phyloP scores from a whole-genome alignment of 2,888 invertebrate species.

The Spilosoma lubricipeda region DNA sequence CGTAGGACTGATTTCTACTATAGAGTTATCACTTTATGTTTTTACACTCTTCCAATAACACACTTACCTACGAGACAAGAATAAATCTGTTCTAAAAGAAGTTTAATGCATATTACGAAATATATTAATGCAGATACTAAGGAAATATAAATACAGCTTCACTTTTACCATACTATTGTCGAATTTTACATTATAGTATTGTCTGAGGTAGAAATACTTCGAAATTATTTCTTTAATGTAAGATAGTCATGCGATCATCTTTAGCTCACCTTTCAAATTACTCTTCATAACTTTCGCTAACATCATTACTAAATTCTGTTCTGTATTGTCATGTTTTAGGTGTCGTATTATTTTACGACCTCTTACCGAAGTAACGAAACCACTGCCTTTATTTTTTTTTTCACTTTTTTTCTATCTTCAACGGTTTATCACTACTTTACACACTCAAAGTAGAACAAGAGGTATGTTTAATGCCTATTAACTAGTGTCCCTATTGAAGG shows the following conservation, averaged over 20 bases:
- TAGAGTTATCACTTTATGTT: background rate
- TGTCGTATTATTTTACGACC: background rate
- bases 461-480: background rate
- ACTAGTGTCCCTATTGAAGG: constrained; percentile 20
- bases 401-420: background rate
- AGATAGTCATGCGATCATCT: background rate
- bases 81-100: background rate
- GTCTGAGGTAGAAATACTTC: too few relatives aligned
- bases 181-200: too few relatives aligned
- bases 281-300: background rate
- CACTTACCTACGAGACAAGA: background rate
- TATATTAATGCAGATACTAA: background rate
- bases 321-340: background rate
- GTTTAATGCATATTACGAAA: background rate
- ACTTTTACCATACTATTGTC: too few relatives aligned
- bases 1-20: too few relatives aligned
- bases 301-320: background rate
- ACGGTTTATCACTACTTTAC: background rate
- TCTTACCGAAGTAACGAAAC: too few relatives aligned
- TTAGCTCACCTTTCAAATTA: background rate
- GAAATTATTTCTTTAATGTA: background rate
- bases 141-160: background rate
- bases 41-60: background rate
- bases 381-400: too few relatives aligned
- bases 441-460: background rate